These are phyloP conservation scores for Jordanella pulchra DNA, from an alignment of 2,797 vertebrate genomes.

Conservation along the genomic window DNA sequence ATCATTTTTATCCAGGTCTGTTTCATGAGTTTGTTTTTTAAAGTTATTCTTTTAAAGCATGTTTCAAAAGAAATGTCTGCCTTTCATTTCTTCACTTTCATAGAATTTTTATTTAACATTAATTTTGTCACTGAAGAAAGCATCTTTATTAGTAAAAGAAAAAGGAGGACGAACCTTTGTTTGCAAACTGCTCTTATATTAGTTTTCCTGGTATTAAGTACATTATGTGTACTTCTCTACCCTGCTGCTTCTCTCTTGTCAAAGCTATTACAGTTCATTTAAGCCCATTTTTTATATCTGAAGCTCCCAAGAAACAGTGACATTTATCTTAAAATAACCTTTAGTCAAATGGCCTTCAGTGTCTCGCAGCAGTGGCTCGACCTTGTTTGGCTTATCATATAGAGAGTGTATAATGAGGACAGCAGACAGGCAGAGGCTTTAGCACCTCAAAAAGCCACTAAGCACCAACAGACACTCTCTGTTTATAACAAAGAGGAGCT, in stretches of 20 bases:
- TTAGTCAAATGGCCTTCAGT: slow-evolving; percentile 55
- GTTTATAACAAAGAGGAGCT: slow-evolving; percentile 34
- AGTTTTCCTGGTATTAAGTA: slow-evolving; percentile 16
- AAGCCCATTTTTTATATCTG: slow-evolving; percentile 34
- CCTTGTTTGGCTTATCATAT: slow-evolving; percentile 68
- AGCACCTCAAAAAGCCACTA: slow-evolving; percentile 42
- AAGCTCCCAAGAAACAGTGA: slow-evolving; percentile 36
- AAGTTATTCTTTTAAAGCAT: too few species aligned
- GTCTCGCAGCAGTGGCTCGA: slow-evolving; percentile 45
- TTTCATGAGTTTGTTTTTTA: too few species aligned
- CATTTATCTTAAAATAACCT: slow-evolving; percentile 67
- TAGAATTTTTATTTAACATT: too few species aligned
- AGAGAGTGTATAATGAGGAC: slow-evolving; percentile 65
- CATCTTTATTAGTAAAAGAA: too few species aligned
- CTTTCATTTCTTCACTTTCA: too few species aligned
- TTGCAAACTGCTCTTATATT: slow-evolving; percentile 31
- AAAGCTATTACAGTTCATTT: slow-evolving; percentile 28
- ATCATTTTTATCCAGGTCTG: too few species aligned
- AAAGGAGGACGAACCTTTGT: background rate
- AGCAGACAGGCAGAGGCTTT: slow-evolving; percentile 51
- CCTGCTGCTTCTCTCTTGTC: slow-evolving; percentile 18
- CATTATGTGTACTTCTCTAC: slow-evolving; percentile 19
- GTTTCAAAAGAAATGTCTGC: too few species aligned
- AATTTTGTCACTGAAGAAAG: too few species aligned
- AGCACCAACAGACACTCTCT: slow-evolving; percentile 21